Conservation (phyloP, 30 jellyfish, hydroid and myxozoan genomes). For the Pseudorhiza aurosa region DNA sequence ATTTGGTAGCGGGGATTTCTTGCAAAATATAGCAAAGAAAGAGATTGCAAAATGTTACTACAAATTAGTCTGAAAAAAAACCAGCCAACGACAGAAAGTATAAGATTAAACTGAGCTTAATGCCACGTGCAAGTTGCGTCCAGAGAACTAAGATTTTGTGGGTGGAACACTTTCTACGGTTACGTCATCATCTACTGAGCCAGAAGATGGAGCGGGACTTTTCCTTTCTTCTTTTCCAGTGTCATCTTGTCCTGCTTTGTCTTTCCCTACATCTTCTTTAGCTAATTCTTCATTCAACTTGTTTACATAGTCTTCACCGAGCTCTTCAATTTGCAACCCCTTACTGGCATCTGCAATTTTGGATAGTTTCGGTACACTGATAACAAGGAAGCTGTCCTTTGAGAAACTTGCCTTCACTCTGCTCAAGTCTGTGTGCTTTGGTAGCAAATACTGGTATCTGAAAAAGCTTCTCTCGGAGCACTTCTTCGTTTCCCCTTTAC, state of each 20-base stretch:
- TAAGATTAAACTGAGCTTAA: neutral
- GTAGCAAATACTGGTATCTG: slow-evolving; percentile 64
- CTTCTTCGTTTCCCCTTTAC: slow-evolving; percentile 28
- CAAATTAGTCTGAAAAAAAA: too few species aligned
- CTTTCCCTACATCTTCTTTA: neutral
- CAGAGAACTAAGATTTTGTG: neutral
- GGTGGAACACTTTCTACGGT: slow-evolving; percentile 44
- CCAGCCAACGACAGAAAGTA: too few species aligned
- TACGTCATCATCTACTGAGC: slow-evolving; percentile 32
- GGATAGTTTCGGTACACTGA: slow-evolving; percentile 30
- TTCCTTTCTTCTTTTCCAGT: neutral
- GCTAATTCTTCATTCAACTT: slow-evolving; percentile 18
- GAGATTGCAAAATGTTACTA: too few species aligned
- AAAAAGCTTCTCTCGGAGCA: slow-evolving; percentile 50
- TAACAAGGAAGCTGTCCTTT: slow-evolving; percentile 42
- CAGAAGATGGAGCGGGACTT: neutral
- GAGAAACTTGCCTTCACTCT: slow-evolving; percentile 60
- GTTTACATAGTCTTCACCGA: slow-evolving; percentile 33
- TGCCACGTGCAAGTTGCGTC: too few species aligned
- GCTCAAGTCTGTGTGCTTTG: slow-evolving; percentile 51
- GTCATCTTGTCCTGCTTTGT: neutral
- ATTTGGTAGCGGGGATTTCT: too few species aligned
- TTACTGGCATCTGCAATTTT: slow-evolving; percentile 20
- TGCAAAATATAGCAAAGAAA: too few species aligned
- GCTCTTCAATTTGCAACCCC: slow-evolving; percentile 32